These are phyloP conservation scores for Alcedo quadribrachys DNA, from an alignment of 2,797 vertebrate species.

Conservation along the genomic window DNA sequence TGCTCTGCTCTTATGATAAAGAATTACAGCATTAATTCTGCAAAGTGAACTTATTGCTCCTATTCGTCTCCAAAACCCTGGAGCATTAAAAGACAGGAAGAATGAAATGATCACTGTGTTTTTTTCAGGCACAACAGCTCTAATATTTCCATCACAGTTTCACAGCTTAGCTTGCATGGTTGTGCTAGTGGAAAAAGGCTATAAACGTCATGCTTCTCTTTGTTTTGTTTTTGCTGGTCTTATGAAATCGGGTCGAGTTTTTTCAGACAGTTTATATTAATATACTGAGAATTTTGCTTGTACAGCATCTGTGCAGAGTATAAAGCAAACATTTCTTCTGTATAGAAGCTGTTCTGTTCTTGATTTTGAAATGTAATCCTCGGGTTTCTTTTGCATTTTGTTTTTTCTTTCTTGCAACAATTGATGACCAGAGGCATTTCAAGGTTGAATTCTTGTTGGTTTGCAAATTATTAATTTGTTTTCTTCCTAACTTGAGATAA, in stretches of 20 bases:
- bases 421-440: slow-evolving; percentile 60
- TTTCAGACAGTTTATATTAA: slow-evolving; percentile 70
- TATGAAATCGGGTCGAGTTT: slow-evolving; percentile 68
- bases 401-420: slow-evolving; percentile 15
- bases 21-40: slow-evolving; percentile 99
- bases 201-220: slow-evolving; percentile 73
- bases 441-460: slow-evolving; percentile 44
- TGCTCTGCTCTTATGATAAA: slow-evolving; percentile 94
- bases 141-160: slow-evolving; percentile 91
- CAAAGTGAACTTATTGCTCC: slow-evolving; percentile 99
- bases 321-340: slow-evolving; percentile 53
- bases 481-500: slow-evolving; percentile 38
- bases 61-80: slow-evolving; percentile 95
- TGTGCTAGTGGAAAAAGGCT: slow-evolving; percentile 66
- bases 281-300: slow-evolving; percentile 71
- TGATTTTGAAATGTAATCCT: slow-evolving; percentile 41
- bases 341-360: slow-evolving; percentile 30
- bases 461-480: slow-evolving; percentile 57
- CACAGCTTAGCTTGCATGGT: slow-evolving; percentile 72
- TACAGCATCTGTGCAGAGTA: slow-evolving; percentile 46
- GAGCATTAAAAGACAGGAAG: slow-evolving; percentile 94
- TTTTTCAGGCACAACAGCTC: slow-evolving; percentile 87
- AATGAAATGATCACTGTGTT: slow-evolving; percentile 93
- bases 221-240: slow-evolving; percentile 74
- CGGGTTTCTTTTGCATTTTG: slow-evolving; percentile 8